A percentile compares a stretch with the other conserved stretches of the same genome.
Conservation (phyloP, 35 echinoderm and acorn worm genomes). For the Lytechinus variegatus region DNA sequence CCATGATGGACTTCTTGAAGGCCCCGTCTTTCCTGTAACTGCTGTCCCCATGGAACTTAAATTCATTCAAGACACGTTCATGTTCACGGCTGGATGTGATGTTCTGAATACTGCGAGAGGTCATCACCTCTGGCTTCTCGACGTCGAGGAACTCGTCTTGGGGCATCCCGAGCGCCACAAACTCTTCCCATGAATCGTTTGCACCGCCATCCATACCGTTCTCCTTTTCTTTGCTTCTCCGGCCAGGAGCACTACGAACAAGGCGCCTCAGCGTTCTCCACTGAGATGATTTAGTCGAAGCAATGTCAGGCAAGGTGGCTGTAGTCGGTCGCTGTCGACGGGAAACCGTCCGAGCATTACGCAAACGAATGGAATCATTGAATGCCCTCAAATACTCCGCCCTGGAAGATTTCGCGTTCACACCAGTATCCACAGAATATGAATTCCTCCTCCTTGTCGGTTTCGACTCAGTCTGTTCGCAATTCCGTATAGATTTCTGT, state of each 20-base stretch:
- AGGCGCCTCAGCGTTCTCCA: constrained; percentile 7
- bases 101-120: not conserved
- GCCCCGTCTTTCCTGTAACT: constrained; percentile 9
- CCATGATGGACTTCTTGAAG: not conserved
- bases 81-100: not conserved
- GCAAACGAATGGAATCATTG: constrained; percentile 33
- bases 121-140: not conserved
- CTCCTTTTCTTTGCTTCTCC: not conserved
- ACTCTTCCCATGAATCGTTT: constrained; percentile 25
- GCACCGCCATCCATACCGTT: not conserved
- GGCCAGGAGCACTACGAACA: not conserved
- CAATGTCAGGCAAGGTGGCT: not conserved
- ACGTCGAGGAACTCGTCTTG: not conserved
- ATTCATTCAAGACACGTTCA: constrained; percentile 9
- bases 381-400: not conserved
- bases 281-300: not conserved
- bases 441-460: not conserved
- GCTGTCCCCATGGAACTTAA: not conserved
- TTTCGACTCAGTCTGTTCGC: not conserved
- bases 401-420: not conserved
- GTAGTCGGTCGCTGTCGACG: not conserved
- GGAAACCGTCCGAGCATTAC: not conserved
- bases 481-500: not conserved
- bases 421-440: not conserved
- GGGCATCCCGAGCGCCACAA: constrained; percentile 34